These are phyloP conservation scores for Cydia amplana DNA, from an alignment of 1,140 invertebrate species.

Conservation along the genomic window DNA sequence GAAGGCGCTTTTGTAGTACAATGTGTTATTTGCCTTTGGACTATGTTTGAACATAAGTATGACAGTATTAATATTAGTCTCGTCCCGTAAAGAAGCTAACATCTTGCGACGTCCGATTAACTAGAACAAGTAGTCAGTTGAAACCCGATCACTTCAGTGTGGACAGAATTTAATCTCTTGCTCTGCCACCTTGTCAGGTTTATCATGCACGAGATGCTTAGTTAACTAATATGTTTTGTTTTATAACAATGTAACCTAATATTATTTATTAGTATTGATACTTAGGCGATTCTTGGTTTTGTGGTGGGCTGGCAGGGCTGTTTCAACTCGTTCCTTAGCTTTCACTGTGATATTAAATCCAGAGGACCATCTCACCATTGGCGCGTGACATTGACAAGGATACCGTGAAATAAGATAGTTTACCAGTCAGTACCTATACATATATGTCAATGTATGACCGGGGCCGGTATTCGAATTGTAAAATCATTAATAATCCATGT, in stretches of 20 bases:
- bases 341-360: constrained; percentile 34
- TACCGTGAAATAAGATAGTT: neutral
- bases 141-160: constrained; percentile 35
- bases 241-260: constrained; percentile 34
- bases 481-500: too few relatives aligned
- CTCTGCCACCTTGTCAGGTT: constrained; percentile 31
- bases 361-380: too few relatives aligned
- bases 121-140: constrained; percentile 30
- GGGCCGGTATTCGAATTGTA: too few relatives aligned
- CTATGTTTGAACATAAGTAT: neutral
- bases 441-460: too few relatives aligned
- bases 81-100: neutral
- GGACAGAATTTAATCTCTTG: constrained; percentile 36
- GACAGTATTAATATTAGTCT: constrained; percentile 18
- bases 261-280: constrained; percentile 30
- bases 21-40: too few relatives aligned
- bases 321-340: constrained; percentile 33
- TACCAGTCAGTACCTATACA: too few relatives aligned
- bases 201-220: constrained; percentile 26
- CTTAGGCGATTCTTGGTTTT: constrained; percentile 19
- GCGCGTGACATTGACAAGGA: neutral
- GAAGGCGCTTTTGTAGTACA: too few relatives aligned
- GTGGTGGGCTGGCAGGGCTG: constrained; percentile 1
- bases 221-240: constrained; percentile 22
- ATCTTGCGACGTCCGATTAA: constrained; percentile 23